Evolutionary conservation across 2,113 vertebrate genomes (phyloP).

Genomic region (Lophius piscatorius): DNA sequence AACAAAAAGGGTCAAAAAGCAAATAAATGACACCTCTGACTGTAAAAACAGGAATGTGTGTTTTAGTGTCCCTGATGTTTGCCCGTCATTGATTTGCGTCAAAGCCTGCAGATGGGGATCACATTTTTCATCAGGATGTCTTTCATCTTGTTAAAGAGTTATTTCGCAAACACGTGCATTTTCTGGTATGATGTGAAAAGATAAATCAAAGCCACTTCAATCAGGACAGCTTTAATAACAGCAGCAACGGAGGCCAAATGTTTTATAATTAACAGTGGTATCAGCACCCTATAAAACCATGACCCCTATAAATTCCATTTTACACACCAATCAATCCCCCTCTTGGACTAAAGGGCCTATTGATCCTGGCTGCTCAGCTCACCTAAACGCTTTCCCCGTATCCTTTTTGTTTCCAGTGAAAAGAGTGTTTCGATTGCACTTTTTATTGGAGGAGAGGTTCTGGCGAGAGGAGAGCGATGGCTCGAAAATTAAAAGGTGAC

Average conservation of each 20-base stretch:
- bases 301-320: slow-evolving; percentile 95
- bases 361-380: slow-evolving; percentile 78
- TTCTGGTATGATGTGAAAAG: slow-evolving; percentile 73
- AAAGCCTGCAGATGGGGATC: too few relatives aligned
- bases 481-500: slow-evolving; percentile 92
- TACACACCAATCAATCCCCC: slow-evolving; percentile 91
- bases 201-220: slow-evolving; percentile 85
- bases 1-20: too few relatives aligned
- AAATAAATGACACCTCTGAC: background rate
- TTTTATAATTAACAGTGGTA: slow-evolving; percentile 94
- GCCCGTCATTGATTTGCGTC: too few relatives aligned
- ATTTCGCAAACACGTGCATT: slow-evolving; percentile 6
- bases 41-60: background rate
- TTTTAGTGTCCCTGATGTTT: too few relatives aligned
- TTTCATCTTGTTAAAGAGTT: background rate
- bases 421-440: slow-evolving; percentile 89
- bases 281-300: slow-evolving; percentile 91
- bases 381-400: slow-evolving; percentile 72
- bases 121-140: too few relatives aligned
- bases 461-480: slow-evolving; percentile 81
- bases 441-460: slow-evolving; percentile 89
- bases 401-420: slow-evolving; percentile 78
- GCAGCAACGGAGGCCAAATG: slow-evolving; percentile 88
- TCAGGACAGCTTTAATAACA: slow-evolving; percentile 90
- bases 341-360: slow-evolving; percentile 80